Evolutionary conservation across 2,888 invertebrate genomes (phyloP), one percentile per base, ranked within the genome.

Genomic region (Megastigmus dorsalis): DNA sequence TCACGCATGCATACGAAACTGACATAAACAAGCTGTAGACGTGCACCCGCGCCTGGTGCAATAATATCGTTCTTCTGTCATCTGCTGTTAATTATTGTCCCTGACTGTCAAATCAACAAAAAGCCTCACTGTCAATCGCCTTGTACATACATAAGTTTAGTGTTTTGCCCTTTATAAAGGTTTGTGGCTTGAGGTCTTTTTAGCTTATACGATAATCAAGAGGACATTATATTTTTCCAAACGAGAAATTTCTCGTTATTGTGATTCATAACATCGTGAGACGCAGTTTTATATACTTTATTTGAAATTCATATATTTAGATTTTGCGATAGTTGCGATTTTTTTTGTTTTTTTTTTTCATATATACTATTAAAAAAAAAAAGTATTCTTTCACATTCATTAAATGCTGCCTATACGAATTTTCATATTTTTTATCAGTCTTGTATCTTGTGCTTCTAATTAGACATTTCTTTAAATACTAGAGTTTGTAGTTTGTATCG

Each of bases 21-120:
- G 65, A 67, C 67, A 77, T 70, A 57, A 63, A 75, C 67, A 55
- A 71, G 54, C 23, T n/a, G n/a, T n/a, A 20, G 13, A 43, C 57
- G 38, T 33, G 23, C 15, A 50, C 41, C 41, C 15, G 38, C 59
- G 18, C 36, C 9, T 52, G 48, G 13, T 59, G 59, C 59, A 38
- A 69, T 43, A 20, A 57, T 69, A 59, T 50, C 7, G 38, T 26
- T 15, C 23, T 48, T 36, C 30, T 57, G 69, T 62, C 63, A 65
- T 38, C 57, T 63, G 33, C 70, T 63, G 48, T 71, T 48, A 57
- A 63, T 63, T 48, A 33, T 63, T 57, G 71, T 59, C 59, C 33
- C 55, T 67, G 67, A 43, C 55, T 57, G 38, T 68, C 59, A 59
- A 68, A 48, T 23, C 5, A 62, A 28, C 5, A 15, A 33, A 66